A percentile compares a stretch with the other conserved stretches of the same genome.
phyloP scores from a whole-genome alignment of 1,140 invertebrate genomes.

The Pinna nobilis region DNA sequence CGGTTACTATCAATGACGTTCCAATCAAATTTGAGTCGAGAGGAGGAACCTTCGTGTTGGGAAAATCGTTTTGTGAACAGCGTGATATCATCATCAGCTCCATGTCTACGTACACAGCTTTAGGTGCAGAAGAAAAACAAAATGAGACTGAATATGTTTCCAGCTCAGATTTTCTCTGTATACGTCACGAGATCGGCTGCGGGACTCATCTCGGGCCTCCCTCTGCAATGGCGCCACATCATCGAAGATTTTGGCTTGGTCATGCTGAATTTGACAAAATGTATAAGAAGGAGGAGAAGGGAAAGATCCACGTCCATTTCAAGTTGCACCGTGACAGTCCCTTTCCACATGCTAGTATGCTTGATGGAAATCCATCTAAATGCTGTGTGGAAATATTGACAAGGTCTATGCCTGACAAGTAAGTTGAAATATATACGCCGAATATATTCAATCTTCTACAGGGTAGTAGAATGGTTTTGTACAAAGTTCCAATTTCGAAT shows the following conservation, averaged over 20 bases:
- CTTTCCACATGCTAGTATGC: neutral
- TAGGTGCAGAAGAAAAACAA: slow-evolving; percentile 15
- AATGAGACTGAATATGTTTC: slow-evolving; percentile 17
- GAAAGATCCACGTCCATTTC: slow-evolving; percentile 31
- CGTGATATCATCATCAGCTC: slow-evolving; percentile 8
- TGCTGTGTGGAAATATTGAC: slow-evolving; percentile 9
- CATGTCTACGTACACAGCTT: neutral
- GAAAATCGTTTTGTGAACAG: slow-evolving; percentile 9
- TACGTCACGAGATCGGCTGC: neutral
- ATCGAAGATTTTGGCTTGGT: slow-evolving; percentile 14
- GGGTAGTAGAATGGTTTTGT: neutral
- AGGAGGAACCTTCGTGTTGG: neutral
- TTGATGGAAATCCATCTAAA: neutral
- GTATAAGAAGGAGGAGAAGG: slow-evolving; percentile 23
- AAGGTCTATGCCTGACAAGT: slow-evolving; percentile 10
- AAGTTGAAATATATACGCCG: neutral
- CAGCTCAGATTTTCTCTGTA: slow-evolving; percentile 28
- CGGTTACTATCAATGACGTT: slow-evolving; percentile 28
- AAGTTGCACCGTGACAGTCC: slow-evolving; percentile 1
- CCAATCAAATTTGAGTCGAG: slow-evolving; percentile 5
- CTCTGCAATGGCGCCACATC: neutral
- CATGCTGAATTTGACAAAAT: slow-evolving; percentile 33
- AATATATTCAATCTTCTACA: neutral
- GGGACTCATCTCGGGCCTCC: neutral
- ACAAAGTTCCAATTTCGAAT: too few species aligned